Evolutionary conservation across 2,888 invertebrate species (phyloP).

Genomic region (Drosophila conformis): DNA sequence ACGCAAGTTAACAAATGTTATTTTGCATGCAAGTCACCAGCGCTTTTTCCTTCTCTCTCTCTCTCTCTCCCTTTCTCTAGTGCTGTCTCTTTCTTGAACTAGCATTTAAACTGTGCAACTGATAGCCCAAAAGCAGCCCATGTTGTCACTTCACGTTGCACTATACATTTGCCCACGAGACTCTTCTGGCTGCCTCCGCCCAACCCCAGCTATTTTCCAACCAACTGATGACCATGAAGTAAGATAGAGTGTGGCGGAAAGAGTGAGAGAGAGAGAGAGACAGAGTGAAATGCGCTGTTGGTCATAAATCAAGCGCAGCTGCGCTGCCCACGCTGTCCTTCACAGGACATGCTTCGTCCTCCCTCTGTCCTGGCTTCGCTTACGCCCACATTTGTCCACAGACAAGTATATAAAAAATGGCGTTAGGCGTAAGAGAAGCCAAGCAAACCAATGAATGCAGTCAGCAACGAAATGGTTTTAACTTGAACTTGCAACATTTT

Average conservation of each 20-base stretch:
- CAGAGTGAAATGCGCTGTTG: slow-evolving; percentile 24
- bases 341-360: neutral
- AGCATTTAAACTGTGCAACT: slow-evolving; percentile 1
- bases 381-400: slow-evolving; percentile 18
- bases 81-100: neutral
- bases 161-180: slow-evolving; percentile 1
- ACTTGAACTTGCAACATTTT: slow-evolving; percentile 22
- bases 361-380: neutral
- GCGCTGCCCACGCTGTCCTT: slow-evolving; percentile 23
- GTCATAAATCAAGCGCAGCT: slow-evolving; percentile 64
- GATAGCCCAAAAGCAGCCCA: slow-evolving; percentile 1
- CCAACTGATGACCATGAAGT: neutral
- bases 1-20: neutral
- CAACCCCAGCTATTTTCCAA: neutral
- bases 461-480: slow-evolving; percentile 38
- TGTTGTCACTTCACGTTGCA: slow-evolving; percentile 5
- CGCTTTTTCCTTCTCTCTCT: neutral
- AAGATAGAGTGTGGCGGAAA: neutral
- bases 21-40: neutral
- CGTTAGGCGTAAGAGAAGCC: slow-evolving; percentile 36
- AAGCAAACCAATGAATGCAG: slow-evolving; percentile 16
- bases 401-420: slow-evolving; percentile 50
- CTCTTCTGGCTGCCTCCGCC: neutral
- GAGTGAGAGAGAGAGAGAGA: neutral
- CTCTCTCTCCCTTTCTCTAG: neutral